Evolutionary conservation across 2,797 vertebrate species (phyloP), one percentile per base, ranked within the genome.

Genomic region (Poeciliopsis presidionis): DNA sequence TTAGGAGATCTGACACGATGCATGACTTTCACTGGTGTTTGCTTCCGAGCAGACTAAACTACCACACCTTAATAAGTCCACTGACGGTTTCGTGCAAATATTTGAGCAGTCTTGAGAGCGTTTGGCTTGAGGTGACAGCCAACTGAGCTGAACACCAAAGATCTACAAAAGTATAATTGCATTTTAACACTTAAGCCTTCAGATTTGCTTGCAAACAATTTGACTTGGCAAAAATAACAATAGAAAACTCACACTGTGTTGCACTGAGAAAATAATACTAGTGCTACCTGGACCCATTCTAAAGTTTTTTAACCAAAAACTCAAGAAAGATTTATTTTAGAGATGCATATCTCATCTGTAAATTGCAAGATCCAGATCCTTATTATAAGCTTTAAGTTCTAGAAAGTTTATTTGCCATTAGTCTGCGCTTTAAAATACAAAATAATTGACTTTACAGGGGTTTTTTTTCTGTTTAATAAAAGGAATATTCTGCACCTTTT

Each of bases 51-150:
- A 70, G 73, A 74, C 41, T 43, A 55, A 86, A 65, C 83, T 63
- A 46, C 73, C 81, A 75, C 88, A 82, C 82, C 81, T 63, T 41
- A 2, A 30, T 45, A n/a, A 73, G 77, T 69, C 67, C 2, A 36
- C 57, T 2, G n/a, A 25, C 76, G 28, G 75, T 61, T 28, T 5
- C 3, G 33, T 57, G 73, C 39, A 81, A 80, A 84, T 86, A 77
- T 83, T 84, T 79, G 75, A 84, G 59, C 67, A 74, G 76, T 74
- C 22, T 57, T 69, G 18, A 47, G 22, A 43, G 22, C 14, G n/a
- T 79, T 87, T 73, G 22, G 53, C 14, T 73, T 22, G 1, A 76
- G 33, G 74, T 8, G 61, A 36, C 36, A 69, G 20, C 43, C 72
- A 36, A 51, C 75, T 61, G 36, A 81, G 57, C 11, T 55, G 33